These are phyloP conservation scores for Synanthedon andrenaeformis DNA, from an alignment of 2,888 invertebrate genomes.

Conservation along the genomic window DNA sequence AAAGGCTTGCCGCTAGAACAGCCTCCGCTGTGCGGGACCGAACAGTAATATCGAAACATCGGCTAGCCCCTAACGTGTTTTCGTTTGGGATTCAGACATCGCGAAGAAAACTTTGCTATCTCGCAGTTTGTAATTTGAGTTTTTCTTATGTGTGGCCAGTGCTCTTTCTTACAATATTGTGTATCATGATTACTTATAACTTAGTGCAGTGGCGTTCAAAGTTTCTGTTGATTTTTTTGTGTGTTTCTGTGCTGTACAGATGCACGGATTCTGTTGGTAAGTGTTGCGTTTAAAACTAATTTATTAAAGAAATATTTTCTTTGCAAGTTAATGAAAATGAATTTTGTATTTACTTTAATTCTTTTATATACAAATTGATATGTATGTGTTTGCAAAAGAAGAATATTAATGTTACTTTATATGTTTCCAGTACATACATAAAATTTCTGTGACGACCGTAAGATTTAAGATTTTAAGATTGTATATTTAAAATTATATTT, in stretches of 20 bases:
- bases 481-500: no score
- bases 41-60: not conserved
- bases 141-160: conserved; percentile 6
- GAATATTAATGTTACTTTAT: no score
- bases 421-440: no score
- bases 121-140: conserved; percentile 5
- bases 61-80: not conserved
- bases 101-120: conserved; percentile 8
- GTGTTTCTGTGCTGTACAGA: conserved; percentile 57
- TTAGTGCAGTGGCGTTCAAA: conserved; percentile 46
- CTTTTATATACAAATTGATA: no score
- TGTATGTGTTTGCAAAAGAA: no score
- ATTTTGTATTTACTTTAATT: not conserved
- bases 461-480: no score
- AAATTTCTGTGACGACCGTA: no score
- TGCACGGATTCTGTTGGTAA: conserved; percentile 60
- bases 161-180: conserved; percentile 18
- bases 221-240: conserved; percentile 37
- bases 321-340: not conserved
- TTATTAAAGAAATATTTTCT: conserved; percentile 7
- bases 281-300: conserved; percentile 7
- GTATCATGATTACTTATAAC: conserved; percentile 14
- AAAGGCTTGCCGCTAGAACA: not conserved
- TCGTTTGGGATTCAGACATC: not conserved
- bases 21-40: not conserved